phyloP scores from a whole-genome alignment of 1,140 invertebrate species.

The Venustaconcha ellipsiformis region DNA sequence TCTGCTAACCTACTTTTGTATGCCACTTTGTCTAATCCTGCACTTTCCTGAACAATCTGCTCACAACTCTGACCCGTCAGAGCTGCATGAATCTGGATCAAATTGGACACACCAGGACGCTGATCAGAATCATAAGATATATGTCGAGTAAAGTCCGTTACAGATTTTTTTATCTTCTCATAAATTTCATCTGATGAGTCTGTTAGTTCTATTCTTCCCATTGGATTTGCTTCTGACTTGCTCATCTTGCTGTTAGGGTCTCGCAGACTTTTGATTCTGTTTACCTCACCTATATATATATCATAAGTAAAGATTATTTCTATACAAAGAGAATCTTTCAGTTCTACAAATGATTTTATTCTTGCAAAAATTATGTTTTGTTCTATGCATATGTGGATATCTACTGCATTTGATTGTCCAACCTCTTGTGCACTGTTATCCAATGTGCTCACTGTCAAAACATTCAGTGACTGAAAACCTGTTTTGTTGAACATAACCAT shows the following conservation, averaged over 20 bases:
- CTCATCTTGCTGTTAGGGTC: constrained; percentile 93
- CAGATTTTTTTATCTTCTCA: constrained; percentile 89
- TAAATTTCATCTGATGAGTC: constrained; percentile 84
- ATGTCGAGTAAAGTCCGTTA: constrained; percentile 88
- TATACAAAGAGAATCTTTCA: background rate
- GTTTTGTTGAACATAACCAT: too few species aligned
- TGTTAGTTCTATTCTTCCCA: constrained; percentile 83
- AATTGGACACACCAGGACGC: constrained; percentile 89
- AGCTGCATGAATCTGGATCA: constrained; percentile 83
- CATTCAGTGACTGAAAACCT: too few species aligned
- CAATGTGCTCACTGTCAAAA: background rate
- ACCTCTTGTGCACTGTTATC: background rate
- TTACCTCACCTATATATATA: constrained; percentile 49
- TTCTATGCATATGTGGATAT: background rate
- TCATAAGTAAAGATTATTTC: background rate
- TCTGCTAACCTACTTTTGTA: constrained; percentile 86
- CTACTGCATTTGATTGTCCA: background rate
- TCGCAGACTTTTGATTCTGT: constrained; percentile 59
- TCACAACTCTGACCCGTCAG: constrained; percentile 78
- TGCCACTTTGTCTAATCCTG: constrained; percentile 80
- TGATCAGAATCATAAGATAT: constrained; percentile 83
- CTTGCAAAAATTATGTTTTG: background rate
- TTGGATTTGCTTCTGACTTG: constrained; percentile 88
- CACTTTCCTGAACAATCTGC: constrained; percentile 78
- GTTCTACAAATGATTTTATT: background rate